Evolutionary conservation across 1,140 invertebrate species (phyloP).

Genomic region (Conopomorpha cramerella): DNA sequence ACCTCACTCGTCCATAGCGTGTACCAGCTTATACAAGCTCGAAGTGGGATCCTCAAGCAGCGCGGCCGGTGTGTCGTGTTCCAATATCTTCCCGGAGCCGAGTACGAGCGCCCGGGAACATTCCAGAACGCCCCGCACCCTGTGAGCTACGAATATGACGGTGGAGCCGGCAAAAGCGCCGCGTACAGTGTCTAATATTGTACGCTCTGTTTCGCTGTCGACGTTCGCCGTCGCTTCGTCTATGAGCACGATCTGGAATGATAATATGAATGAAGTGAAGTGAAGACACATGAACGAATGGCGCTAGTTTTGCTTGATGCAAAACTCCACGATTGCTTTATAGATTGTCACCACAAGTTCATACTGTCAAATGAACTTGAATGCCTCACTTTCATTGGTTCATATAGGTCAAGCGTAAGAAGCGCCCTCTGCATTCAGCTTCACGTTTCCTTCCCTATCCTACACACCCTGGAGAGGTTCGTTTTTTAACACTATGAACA

Average conservation of each 20-base stretch:
- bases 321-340: too few relatives aligned
- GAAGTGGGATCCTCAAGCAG: constrained; percentile 72
- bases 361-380: too few relatives aligned
- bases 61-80: constrained; percentile 77
- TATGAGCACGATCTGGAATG: constrained; percentile 87
- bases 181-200: constrained; percentile 84
- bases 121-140: constrained; percentile 84
- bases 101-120: constrained; percentile 88
- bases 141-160: constrained; percentile 91
- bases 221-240: constrained; percentile 96
- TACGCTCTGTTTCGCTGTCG: constrained; percentile 85
- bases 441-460: too few relatives aligned
- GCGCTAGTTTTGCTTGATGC: too few relatives aligned
- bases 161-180: constrained; percentile 84
- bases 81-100: constrained; percentile 75
- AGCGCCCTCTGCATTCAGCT: too few relatives aligned
- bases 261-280: too few relatives aligned
- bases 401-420: too few relatives aligned
- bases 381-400: too few relatives aligned
- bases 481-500: too few relatives aligned
- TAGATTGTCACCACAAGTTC: too few relatives aligned
- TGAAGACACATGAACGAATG: too few relatives aligned
- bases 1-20: constrained; percentile 13
- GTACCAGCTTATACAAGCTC: constrained; percentile 73
- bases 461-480: too few relatives aligned